Evolutionary conservation across 2,888 invertebrate genomes (phyloP).

Genomic region (Drosophila gaucha): DNA sequence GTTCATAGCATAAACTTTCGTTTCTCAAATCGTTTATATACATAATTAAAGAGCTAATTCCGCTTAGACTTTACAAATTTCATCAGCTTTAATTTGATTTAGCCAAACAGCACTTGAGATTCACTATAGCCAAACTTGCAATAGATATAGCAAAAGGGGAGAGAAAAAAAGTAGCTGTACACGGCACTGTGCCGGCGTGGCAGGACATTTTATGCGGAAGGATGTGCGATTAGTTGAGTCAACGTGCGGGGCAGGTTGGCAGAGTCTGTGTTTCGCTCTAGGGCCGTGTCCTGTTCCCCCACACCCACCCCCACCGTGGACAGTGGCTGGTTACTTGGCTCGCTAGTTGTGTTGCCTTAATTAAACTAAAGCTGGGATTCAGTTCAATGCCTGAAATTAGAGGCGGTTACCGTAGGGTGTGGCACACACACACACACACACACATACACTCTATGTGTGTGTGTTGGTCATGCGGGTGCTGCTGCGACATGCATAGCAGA

Average conservation of each 20-base stretch:
- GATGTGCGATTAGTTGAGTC: slow-evolving; percentile 79
- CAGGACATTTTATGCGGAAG: slow-evolving; percentile 72
- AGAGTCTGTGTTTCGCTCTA: slow-evolving; percentile 19
- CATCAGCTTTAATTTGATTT: too few species aligned
- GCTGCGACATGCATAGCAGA: slow-evolving; percentile 69
- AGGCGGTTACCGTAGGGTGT: slow-evolving; percentile 62
- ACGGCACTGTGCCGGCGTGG: slow-evolving; percentile 6
- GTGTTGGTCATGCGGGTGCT: slow-evolving; percentile 46
- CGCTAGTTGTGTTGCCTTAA: slow-evolving; percentile 78
- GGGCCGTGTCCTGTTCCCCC: slow-evolving; percentile 45
- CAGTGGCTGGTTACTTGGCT: slow-evolving; percentile 67
- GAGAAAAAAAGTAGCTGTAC: background rate
- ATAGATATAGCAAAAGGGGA: background rate
- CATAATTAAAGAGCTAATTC: too few species aligned
- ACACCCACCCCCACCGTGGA: too few species aligned
- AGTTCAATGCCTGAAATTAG: slow-evolving; percentile 78
- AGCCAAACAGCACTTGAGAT: background rate
- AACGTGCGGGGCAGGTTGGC: slow-evolving; percentile 46
- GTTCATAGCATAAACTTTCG: too few species aligned
- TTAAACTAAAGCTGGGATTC: slow-evolving; percentile 78
- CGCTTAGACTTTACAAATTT: too few species aligned
- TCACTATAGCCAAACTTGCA: background rate
- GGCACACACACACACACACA: slow-evolving; percentile 8
- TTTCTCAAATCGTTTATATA: too few species aligned
- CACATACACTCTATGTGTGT: slow-evolving; percentile 12